Percentiles rank a stretch among this genome's conserved stretches.
Evolutionary conservation across 2,888 invertebrate species (phyloP).

Genomic region (Alcis repandata): DNA sequence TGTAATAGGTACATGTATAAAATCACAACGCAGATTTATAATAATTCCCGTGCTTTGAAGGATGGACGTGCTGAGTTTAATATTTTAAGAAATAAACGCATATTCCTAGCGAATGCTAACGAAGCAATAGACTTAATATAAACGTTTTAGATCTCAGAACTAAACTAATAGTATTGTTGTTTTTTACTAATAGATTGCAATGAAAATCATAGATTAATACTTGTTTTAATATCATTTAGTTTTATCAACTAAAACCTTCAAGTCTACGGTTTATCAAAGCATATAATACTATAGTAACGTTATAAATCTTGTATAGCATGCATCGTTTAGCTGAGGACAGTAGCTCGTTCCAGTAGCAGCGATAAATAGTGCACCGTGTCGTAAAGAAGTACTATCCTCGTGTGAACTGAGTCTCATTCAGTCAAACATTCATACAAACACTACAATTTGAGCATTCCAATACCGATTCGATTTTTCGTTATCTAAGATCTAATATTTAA

Average conservation of each 20-base stretch:
- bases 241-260: too few species aligned
- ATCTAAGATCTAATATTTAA: constrained; percentile 7
- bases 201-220: too few species aligned
- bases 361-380: neutral
- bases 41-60: constrained; percentile 18
- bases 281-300: neutral
- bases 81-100: neutral
- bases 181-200: too few species aligned
- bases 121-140: neutral
- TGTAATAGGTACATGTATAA: constrained; percentile 2
- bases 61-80: constrained; percentile 21
- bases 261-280: neutral
- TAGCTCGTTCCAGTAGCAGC: neutral
- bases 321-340: constrained; percentile 4
- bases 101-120: neutral
- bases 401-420: constrained; percentile 10
- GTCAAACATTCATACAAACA: constrained; percentile 23
- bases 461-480: constrained; percentile 7
- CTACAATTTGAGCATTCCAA: constrained; percentile 29
- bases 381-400: neutral
- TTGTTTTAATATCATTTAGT: too few species aligned
- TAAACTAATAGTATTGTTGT: too few species aligned
- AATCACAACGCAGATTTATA: constrained; percentile 25
- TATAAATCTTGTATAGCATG: neutral
- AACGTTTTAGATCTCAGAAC: too few species aligned